Base-by-base conservation (phyloP, 2,797 vertebrate species). In the Knipowitschia caucasica region DNA sequence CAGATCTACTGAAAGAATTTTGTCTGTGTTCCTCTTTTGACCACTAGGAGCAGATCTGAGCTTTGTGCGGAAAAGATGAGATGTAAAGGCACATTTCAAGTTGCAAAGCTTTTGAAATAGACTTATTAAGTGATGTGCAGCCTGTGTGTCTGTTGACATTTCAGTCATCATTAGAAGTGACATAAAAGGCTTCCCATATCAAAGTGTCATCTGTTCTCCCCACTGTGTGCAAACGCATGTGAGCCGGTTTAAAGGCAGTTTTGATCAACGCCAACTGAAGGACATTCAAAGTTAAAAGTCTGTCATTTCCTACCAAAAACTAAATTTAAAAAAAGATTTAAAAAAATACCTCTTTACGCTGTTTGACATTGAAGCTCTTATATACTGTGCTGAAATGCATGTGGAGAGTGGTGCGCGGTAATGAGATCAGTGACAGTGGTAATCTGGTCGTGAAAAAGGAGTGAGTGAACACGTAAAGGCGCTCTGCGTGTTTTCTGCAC, bases 141-240 rank as follows among this genome's bases (percentile, higher is more conserved):
- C 38, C 53, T 66, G 50, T 56, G 21, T 59, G 14, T 61, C 60
- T 42, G 50, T 42, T 69, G 58, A 66, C 60, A 67, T 82, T 72
- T 57, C 62, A 74, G 45, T 62, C 47, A 57, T 75, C 69, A 69
- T 73, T 73, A 78, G 44, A 72, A 70, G 64, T 59, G 61, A 69
- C 67, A 83, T 84, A 67, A 85, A 85, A 78, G 75, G 65, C 54
- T 50, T 17, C 47, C 35, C 38, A 69, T 78, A 81, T 83, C 67
- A 83, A 85, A 82, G 71, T 64, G 42, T 83, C 75, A 69, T 78
- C 78, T 81, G 79, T 61, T 71, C 69, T 43, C 57, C 58, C 58
- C 53, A 60, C 54, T 60, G 56, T 59, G 65, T 44, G 50, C 42
- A 53, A 24, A 36, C 20, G 53, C 29, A 26, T 63, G 40, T 62